These are phyloP conservation scores for Petrophora chlorosata DNA, from an alignment of 2,888 invertebrate genomes.

Conservation along the genomic window DNA sequence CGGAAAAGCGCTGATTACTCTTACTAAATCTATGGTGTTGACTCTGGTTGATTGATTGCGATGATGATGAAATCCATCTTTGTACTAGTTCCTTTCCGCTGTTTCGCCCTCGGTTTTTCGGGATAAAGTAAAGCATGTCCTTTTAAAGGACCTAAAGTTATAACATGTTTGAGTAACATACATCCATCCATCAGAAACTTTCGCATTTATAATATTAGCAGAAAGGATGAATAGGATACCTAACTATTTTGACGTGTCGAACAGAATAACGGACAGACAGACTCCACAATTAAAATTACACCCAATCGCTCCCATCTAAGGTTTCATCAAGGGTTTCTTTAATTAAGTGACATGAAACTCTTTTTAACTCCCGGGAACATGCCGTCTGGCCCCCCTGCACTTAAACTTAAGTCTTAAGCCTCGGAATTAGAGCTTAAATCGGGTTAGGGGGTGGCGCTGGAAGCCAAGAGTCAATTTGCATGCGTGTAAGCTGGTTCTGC, in stretches of 20 bases:
- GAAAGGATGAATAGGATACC: too few relatives aligned
- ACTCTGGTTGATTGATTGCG: too few relatives aligned
- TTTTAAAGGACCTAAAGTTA: too few relatives aligned
- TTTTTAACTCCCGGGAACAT: conserved; percentile 44
- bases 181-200: too few relatives aligned
- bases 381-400: conserved; percentile 29
- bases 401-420: conserved; percentile 48
- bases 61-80: too few relatives aligned
- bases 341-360: conserved; percentile 70
- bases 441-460: conserved; percentile 38
- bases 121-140: too few relatives aligned
- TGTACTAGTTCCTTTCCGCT: too few relatives aligned
- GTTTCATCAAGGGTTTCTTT: conserved; percentile 74
- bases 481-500: conserved; percentile 56
- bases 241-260: conserved; percentile 1
- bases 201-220: too few relatives aligned
- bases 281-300: conserved; percentile 35
- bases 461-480: conserved; percentile 54
- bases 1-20: too few relatives aligned
- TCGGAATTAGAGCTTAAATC: conserved; percentile 42
- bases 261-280: conserved; percentile 11
- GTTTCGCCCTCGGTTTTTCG: too few relatives aligned
- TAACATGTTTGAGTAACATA: too few relatives aligned
- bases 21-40: too few relatives aligned
- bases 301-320: conserved; percentile 49